Percentiles rank a stretch among this genome's conserved stretches.
Conservation (phyloP, 2,888 invertebrate genomes). For the Zygothrica quintamaculata region DNA sequence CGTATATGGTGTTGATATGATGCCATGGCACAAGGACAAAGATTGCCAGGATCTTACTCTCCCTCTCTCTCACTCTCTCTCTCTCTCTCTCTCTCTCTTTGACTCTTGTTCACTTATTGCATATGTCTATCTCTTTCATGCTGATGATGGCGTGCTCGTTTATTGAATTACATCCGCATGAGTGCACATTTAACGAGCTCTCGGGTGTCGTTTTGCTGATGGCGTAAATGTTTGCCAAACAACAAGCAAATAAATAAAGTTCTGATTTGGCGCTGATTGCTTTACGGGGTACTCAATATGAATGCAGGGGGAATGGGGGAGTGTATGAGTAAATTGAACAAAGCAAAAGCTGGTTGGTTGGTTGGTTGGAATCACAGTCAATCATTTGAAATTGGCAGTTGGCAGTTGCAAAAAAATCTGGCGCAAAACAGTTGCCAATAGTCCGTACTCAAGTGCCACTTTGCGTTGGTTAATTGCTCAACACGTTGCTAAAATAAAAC, state of each 20-base stretch:
- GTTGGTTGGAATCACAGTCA: too few species aligned
- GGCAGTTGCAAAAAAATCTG: slow-evolving; percentile 12
- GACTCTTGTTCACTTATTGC: too few species aligned
- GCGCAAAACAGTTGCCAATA: slow-evolving; percentile 37
- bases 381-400: too few species aligned
- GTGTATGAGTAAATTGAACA: background rate
- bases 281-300: slow-evolving; percentile 41
- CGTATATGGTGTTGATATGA: slow-evolving; percentile 60
- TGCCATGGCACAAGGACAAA: slow-evolving; percentile 13
- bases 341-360: too few species aligned
- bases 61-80: slow-evolving; percentile 24
- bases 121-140: background rate
- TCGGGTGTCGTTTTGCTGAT: slow-evolving; percentile 81
- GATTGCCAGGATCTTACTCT: slow-evolving; percentile 1
- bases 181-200: slow-evolving; percentile 81
- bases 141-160: slow-evolving; percentile 80
- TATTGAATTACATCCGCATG: slow-evolving; percentile 83
- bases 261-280: slow-evolving; percentile 80
- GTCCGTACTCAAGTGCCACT: slow-evolving; percentile 32
- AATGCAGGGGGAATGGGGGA: slow-evolving; percentile 2
- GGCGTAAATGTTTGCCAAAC: slow-evolving; percentile 83
- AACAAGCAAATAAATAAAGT: slow-evolving; percentile 82
- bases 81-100: slow-evolving; percentile 6
- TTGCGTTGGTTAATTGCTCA: slow-evolving; percentile 62
- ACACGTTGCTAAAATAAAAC: slow-evolving; percentile 51